Evolutionary conservation across 2,888 invertebrate species (phyloP).

Genomic region (Coecobrya sp.): DNA sequence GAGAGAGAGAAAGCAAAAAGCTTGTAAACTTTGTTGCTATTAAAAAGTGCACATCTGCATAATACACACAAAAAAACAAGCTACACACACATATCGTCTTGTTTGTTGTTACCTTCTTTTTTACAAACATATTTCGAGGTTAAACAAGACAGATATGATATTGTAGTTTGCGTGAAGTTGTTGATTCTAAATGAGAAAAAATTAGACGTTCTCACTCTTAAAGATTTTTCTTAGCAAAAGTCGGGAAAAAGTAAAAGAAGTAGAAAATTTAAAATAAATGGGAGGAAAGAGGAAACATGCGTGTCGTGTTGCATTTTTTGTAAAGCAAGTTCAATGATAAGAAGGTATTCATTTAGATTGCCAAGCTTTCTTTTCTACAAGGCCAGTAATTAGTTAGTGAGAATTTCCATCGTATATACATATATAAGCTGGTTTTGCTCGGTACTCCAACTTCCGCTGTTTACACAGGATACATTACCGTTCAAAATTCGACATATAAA

Average conservation of each 20-base stretch:
- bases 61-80: constrained; percentile 8
- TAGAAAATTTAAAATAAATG: neutral
- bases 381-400: constrained; percentile 24
- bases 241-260: neutral
- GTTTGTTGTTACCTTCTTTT: neutral
- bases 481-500: neutral
- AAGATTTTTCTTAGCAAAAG: neutral
- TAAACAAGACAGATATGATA: constrained; percentile 52
- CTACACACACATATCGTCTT: constrained; percentile 25
- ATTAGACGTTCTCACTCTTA: constrained; percentile 6
- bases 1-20: constrained; percentile 31
- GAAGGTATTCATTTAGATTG: constrained; percentile 2
- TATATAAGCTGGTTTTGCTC: no score
- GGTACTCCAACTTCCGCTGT: neutral
- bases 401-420: neutral
- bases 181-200: constrained; percentile 62
- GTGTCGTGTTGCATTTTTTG: constrained; percentile 47
- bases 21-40: constrained; percentile 65
- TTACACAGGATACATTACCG: neutral
- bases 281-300: constrained; percentile 38
- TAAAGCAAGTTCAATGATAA: constrained; percentile 46
- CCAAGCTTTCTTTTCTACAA: constrained; percentile 27
- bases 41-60: constrained; percentile 70
- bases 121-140: constrained; percentile 52
- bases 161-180: constrained; percentile 46